A percentile compares a stretch with the other conserved stretches of the same genome.
phyloP scores from a whole-genome alignment of 2,888 invertebrate species.

The Leptopilina drosophilae region DNA sequence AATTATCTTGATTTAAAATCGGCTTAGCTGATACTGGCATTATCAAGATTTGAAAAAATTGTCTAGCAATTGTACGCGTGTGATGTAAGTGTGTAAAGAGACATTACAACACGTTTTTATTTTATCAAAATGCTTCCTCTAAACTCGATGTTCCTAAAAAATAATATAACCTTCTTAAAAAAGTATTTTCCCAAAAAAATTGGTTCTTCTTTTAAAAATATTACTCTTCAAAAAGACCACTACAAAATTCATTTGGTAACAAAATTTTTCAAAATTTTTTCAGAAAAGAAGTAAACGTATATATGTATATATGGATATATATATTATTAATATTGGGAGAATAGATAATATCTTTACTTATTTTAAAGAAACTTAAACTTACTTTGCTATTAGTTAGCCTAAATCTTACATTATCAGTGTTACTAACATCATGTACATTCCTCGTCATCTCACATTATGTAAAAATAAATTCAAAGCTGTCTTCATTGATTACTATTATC shows the following conservation, averaged over 20 bases:
- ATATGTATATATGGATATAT: too few species aligned
- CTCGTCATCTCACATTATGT: slow-evolving; percentile 69
- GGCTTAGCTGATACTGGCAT: slow-evolving; percentile 65
- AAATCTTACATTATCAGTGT: slow-evolving; percentile 48
- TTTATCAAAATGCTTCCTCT: background rate
- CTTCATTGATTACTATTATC: slow-evolving; percentile 66
- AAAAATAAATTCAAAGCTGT: slow-evolving; percentile 77
- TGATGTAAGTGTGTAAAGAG: slow-evolving; percentile 41
- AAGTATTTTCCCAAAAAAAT: background rate
- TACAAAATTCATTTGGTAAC: background rate
- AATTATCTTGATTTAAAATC: slow-evolving; percentile 58
- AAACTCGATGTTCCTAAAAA: background rate
- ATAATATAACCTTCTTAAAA: background rate
- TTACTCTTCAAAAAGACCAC: background rate
- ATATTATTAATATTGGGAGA: background rate
- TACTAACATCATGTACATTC: slow-evolving; percentile 66
- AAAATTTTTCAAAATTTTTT: background rate
- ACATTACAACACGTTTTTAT: slow-evolving; percentile 16
- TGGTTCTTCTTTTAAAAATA: background rate
- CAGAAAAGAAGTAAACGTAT: background rate
- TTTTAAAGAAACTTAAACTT: slow-evolving; percentile 13
- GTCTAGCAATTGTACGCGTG: slow-evolving; percentile 32
- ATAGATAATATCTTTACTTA: background rate
- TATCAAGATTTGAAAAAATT: slow-evolving; percentile 62
- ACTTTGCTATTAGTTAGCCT: slow-evolving; percentile 31